A percentile compares a stretch with the other conserved stretches of the same genome.
phyloP scores from a whole-genome alignment of 2,113 vertebrate genomes.

The Castor canadensis region DNA sequence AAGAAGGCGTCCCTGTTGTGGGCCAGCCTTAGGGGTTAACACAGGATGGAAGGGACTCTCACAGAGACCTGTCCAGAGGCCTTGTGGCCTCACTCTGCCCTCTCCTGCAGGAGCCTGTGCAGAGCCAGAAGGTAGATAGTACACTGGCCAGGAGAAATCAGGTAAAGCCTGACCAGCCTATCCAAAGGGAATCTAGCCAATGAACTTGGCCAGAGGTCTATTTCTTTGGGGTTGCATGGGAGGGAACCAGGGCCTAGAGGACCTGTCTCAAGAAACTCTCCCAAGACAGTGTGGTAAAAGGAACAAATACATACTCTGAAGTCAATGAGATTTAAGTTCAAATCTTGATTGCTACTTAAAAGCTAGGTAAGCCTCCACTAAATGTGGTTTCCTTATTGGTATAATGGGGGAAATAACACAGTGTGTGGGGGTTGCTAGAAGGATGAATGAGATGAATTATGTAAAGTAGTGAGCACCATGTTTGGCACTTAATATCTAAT shows the following conservation, averaged over 20 bases:
- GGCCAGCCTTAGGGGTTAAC: conserved; percentile 68
- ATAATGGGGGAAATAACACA: not conserved
- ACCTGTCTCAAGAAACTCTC: not conserved
- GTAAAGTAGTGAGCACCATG: not conserved
- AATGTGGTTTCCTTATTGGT: not conserved
- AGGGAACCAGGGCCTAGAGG: not conserved
- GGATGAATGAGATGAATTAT: not conserved
- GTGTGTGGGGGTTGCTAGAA: not conserved
- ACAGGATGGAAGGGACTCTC: conserved; percentile 3
- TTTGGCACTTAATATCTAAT: not conserved
- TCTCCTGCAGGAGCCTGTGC: not conserved
- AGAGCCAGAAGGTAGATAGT: not conserved
- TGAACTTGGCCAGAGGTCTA: conserved; percentile 71
- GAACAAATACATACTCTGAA: not conserved
- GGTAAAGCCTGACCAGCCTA: conserved; percentile 68
- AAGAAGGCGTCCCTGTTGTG: conserved; percentile 79
- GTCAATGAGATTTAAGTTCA: conserved; percentile 29
- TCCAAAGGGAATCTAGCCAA: conserved; percentile 52
- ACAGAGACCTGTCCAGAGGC: not conserved
- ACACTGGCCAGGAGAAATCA: conserved; percentile 5
- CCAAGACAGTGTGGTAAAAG: conserved; percentile 63
- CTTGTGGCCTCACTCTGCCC: not conserved
- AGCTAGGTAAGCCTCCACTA: not conserved
- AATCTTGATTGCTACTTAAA: conserved; percentile 35
- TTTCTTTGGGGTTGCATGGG: conserved; percentile 61